Evolutionary conservation across 2,113 vertebrate species (phyloP), one percentile per base, ranked within the genome.

Genomic region (Dromiciops gliroides): DNA sequence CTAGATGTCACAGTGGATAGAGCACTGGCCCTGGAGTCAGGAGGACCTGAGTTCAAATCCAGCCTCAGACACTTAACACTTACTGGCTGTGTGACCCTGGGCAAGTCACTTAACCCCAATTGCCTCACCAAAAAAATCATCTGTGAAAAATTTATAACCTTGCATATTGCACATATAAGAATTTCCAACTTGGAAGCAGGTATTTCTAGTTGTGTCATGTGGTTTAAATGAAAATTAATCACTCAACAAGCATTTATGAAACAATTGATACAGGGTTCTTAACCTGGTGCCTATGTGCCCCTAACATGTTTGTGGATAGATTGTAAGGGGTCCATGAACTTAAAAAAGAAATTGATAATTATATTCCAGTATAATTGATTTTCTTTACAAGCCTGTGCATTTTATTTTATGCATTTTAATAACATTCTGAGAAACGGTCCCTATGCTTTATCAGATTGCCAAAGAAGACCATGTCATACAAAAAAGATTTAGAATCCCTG

Each of bases 201-300:
- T 31, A 94, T 92, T 83, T 22, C 67, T 83, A 94, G 24, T 48
- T 92, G 49, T 91, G 92, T 93, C 93, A 95, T 23, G 67, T 93
- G 25, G 47, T 19, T 53, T 3, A 75, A 37, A 89, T 91, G n/a
- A 83, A 83, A 22, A 75, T 75, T n/a, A 75, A n/a, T 83, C 16
- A 22, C 16, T 83, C 19, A 44, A n/a, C 3, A 44, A 44, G n/a
- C 19, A 83, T 83, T 75, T 83, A 44, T 83, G 37, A 83, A 83
- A 7, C 19, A 44, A 22, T 44, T 83, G 44, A 44, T 83, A 23
- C 19, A 44, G 67, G 67, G n/a, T 44, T 44, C 67, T 44, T 22
- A 83, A 83, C n/a, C n/a, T 83, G n/a, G 37, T 83, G n/a, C 7
- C 67, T 9, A 44, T 83, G 67, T 5, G 2, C 19, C 5, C n/a